A percentile compares a stretch with the other conserved stretches of the same genome.
Conservation (phyloP, 1,140 invertebrate genomes). For the Pachyrhynchus sulphureomaculatus region DNA sequence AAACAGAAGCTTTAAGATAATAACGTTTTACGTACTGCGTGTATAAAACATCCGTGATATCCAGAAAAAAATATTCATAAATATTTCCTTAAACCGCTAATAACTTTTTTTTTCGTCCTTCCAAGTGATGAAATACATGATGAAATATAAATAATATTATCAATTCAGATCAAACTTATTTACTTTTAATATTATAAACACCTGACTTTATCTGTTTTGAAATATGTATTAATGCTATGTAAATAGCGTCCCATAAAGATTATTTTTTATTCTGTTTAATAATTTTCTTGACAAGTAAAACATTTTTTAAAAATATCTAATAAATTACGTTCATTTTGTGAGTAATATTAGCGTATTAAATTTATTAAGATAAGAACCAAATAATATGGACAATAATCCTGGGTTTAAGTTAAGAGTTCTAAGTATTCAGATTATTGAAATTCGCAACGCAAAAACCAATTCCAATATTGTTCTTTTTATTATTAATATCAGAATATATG, state of each 20-base stretch:
- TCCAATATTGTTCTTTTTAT: no score
- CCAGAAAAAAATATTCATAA: slow-evolving; percentile 2
- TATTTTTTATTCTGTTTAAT: slow-evolving; percentile 19
- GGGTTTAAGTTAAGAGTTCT: background rate
- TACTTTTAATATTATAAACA: slow-evolving; percentile 45
- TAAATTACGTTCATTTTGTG: slow-evolving; percentile 19
- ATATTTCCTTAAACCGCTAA: background rate
- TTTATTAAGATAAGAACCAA: slow-evolving; percentile 12
- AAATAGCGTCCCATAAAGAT: slow-evolving; percentile 36
- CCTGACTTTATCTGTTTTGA: slow-evolving; percentile 43
- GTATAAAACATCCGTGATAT: no score
- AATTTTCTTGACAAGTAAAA: slow-evolving; percentile 14
- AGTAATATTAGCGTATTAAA: slow-evolving; percentile 22
- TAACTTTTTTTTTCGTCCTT: slow-evolving; percentile 1
- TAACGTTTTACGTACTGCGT: no score
- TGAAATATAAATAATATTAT: slow-evolving; percentile 44
- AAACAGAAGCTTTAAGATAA: no score
- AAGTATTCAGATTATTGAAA: no score
- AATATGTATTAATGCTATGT: slow-evolving; percentile 43
- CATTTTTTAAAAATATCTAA: slow-evolving; percentile 17
- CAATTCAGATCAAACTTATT: slow-evolving; percentile 45
- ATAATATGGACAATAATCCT: slow-evolving; percentile 6
- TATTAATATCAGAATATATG: no score
- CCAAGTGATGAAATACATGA: slow-evolving; percentile 32
- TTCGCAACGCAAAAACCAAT: no score